Conservation (phyloP, 1,140 invertebrate genomes). For the Solenopsis invicta region DNA sequence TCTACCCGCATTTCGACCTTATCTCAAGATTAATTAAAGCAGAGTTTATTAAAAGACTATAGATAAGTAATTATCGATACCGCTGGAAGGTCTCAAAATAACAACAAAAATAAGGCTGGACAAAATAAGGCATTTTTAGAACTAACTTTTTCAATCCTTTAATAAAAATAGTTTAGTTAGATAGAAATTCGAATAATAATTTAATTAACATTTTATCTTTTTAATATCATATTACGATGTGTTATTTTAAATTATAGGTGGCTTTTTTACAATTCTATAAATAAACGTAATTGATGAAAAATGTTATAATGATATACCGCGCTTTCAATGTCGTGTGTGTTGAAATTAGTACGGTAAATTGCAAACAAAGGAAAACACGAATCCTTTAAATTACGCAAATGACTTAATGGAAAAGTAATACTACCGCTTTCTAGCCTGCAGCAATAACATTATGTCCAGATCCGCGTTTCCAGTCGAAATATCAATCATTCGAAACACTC, state of each 20-base stretch:
- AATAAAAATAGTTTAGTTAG: not conserved
- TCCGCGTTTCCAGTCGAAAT: slow-evolving; percentile 38
- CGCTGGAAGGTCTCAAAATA: slow-evolving; percentile 67
- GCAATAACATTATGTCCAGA: slow-evolving; percentile 9
- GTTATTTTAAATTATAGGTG: not conserved
- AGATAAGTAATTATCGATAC: slow-evolving; percentile 82
- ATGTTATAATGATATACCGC: not conserved
- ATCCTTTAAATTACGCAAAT: slow-evolving; percentile 32
- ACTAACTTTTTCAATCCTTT: not conserved
- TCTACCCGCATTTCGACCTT: slow-evolving; percentile 44
- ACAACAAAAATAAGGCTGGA: too few species aligned
- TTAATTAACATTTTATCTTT: not conserved
- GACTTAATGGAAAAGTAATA: slow-evolving; percentile 27
- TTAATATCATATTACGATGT: not conserved
- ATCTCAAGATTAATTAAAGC: slow-evolving; percentile 76
- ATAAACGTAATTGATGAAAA: not conserved
- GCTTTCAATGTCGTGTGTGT: not conserved
- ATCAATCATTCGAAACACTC: slow-evolving; percentile 36
- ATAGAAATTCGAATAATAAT: not conserved
- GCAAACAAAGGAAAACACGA: not conserved
- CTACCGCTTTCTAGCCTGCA: slow-evolving; percentile 34
- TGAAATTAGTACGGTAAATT: slow-evolving; percentile 18
- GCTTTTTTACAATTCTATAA: not conserved
- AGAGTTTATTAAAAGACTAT: slow-evolving; percentile 77
- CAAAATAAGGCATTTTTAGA: not conserved